Evolutionary conservation across 2,888 invertebrate genomes (phyloP).

Genomic region (Tetragonula carbonaria): DNA sequence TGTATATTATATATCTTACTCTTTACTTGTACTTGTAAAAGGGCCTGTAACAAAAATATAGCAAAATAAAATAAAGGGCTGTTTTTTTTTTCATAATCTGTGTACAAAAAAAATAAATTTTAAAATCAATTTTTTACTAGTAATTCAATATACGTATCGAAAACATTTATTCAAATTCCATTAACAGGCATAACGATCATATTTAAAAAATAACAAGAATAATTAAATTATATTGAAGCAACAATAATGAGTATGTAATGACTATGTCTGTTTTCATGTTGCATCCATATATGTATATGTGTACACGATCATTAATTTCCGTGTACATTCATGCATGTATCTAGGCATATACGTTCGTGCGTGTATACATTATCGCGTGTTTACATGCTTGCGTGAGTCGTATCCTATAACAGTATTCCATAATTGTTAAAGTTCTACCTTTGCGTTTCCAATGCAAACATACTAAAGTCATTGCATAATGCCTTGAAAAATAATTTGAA

Average conservation of each 20-base stretch:
- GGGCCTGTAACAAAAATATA: background rate
- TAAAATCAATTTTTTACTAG: background rate
- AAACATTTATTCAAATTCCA: background rate
- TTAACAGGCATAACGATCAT: background rate
- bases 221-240: constrained; percentile 28
- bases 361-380: constrained; percentile 64
- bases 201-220: constrained; percentile 1
- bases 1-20: background rate
- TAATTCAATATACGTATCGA: background rate
- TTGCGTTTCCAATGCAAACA: constrained; percentile 17
- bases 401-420: constrained; percentile 61
- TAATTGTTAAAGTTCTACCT: constrained; percentile 69
- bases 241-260: constrained; percentile 34
- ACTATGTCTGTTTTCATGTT: constrained; percentile 46
- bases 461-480: background rate
- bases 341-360: background rate
- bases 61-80: background rate
- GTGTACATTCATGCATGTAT: constrained; percentile 58
- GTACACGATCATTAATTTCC: constrained; percentile 59
- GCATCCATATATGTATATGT: constrained; percentile 59
- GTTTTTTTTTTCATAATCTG: background rate
- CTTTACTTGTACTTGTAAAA: background rate
- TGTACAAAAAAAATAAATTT: background rate
- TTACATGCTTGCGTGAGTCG: constrained; percentile 72
- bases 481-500: background rate